These are phyloP conservation scores for Oriolus oriolus DNA, from an alignment of 2,113 vertebrate genomes.

Conservation along the genomic window DNA sequence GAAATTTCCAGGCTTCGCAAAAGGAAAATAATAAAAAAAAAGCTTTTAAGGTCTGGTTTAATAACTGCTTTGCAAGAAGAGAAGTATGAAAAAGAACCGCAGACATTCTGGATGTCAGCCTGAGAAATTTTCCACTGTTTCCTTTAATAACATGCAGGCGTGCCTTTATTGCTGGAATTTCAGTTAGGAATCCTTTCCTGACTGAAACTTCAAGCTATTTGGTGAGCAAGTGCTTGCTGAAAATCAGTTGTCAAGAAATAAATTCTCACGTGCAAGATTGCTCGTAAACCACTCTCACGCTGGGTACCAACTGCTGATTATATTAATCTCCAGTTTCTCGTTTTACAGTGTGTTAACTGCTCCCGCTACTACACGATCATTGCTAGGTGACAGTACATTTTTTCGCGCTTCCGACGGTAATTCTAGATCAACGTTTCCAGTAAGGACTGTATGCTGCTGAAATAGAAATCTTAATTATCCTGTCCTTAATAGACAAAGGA, in stretches of 20 bases:
- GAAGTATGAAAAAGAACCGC: constrained; percentile 68
- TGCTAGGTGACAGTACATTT: background rate
- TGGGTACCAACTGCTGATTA: background rate
- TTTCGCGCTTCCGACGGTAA: background rate
- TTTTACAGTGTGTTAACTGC: background rate
- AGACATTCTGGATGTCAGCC: constrained; percentile 74
- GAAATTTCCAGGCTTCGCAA: constrained; percentile 64
- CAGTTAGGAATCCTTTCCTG: constrained; percentile 60
- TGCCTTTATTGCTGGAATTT: constrained; percentile 44
- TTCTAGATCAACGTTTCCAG: background rate
- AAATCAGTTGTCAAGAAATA: background rate
- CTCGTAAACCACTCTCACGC: background rate
- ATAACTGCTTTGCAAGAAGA: constrained; percentile 67
- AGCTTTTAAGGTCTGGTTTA: background rate
- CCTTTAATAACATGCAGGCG: constrained; percentile 63
- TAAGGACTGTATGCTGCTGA: background rate
- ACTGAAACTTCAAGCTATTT: constrained; percentile 69
- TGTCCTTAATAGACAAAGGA: background rate
- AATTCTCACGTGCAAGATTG: background rate
- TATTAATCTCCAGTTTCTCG: background rate
- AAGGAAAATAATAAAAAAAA: background rate
- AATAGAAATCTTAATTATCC: background rate
- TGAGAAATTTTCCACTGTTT: constrained; percentile 74
- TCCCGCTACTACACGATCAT: background rate
- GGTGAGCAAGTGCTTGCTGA: background rate